These are phyloP conservation scores for Pteropus rufus DNA, from an alignment of 2,797 vertebrate genomes.

Conservation along the genomic window DNA sequence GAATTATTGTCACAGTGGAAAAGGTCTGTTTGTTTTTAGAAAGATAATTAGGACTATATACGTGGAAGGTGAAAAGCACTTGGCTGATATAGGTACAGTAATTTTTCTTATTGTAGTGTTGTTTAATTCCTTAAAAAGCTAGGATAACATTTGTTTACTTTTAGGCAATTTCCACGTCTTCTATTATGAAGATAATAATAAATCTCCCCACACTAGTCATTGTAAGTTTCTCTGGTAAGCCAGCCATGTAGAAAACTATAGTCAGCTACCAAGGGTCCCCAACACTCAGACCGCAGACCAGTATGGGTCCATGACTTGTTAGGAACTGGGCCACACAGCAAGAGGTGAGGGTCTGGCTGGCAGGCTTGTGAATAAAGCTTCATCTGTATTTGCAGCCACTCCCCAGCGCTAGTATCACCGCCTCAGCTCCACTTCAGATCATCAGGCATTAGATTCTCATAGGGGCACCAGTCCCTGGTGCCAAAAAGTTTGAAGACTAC, in stretches of 20 bases:
- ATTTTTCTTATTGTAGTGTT: neutral
- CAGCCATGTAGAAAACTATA: slow-evolving; percentile 64
- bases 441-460: too few relatives aligned
- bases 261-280: neutral
- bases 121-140: slow-evolving; percentile 3
- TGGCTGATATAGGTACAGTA: neutral
- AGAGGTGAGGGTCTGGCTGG: too few relatives aligned
- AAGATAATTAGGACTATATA: neutral
- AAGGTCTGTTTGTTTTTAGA: neutral
- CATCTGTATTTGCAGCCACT: too few relatives aligned
- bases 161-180: slow-evolving; percentile 35
- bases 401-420: too few relatives aligned
- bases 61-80: neutral
- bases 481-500: too few relatives aligned
- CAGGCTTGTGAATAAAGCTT: too few relatives aligned
- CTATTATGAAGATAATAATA: slow-evolving; percentile 8
- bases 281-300: too few relatives aligned
- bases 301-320: too few relatives aligned
- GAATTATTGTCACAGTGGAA: neutral
- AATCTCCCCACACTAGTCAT: slow-evolving; percentile 35
- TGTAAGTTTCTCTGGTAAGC: slow-evolving; percentile 56
- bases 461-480: too few relatives aligned
- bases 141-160: neutral
- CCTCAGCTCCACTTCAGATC: too few relatives aligned
- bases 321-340: too few relatives aligned